Base-by-base conservation (phyloP, 2,797 vertebrate genomes). In the Enoplosus armatus region DNA sequence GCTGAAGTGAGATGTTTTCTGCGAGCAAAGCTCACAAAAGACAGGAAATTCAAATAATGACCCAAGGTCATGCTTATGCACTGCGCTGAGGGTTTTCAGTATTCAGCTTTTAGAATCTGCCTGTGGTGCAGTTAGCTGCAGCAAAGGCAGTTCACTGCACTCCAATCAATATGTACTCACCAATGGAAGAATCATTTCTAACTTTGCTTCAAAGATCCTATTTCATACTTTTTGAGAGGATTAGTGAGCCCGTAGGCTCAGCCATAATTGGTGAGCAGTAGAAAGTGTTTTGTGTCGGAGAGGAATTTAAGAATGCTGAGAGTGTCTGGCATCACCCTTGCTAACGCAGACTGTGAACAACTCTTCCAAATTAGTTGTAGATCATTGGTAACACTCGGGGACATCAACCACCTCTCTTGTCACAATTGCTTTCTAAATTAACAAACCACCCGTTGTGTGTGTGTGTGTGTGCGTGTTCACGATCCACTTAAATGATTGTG, bases 361-460 rank as follows among this genome's bases (percentile, higher is more conserved):
- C 48, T 77, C 22, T 37, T 77, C 33, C 26, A 66, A 75, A 74
- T 86, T 78, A 66, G 59, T 31, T 73, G 31, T 58, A 77, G 29
- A 59, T 75, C 5, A 11, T 26, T 64, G 16, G 47, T 53, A 63
- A 66, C 33, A 31, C 64, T 67, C 35, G n/a, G 26, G 66, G 50
- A 51, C 67, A 61, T 53, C 43, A 48, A 31, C 47, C 0, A 0
- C 58, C 51, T 74, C 53, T 70, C 22, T 67, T 39, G 33, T 60
- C 53, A 37, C 37, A 27, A 8, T 54, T 56, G 39, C 39, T 63
- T 56, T 62, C n/a, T 59, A 35, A 80, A 76, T 54, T 8, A 78
- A 61, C 64, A 69, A 63, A 55, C 50, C 20, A 27, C 22, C 54
- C 39, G 77, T 72, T 72, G 35, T 61, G 41, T 39, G 51, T 37